These are phyloP conservation scores for Euwallacea similis DNA, from an alignment of 1,140 invertebrate species.

Conservation along the genomic window DNA sequence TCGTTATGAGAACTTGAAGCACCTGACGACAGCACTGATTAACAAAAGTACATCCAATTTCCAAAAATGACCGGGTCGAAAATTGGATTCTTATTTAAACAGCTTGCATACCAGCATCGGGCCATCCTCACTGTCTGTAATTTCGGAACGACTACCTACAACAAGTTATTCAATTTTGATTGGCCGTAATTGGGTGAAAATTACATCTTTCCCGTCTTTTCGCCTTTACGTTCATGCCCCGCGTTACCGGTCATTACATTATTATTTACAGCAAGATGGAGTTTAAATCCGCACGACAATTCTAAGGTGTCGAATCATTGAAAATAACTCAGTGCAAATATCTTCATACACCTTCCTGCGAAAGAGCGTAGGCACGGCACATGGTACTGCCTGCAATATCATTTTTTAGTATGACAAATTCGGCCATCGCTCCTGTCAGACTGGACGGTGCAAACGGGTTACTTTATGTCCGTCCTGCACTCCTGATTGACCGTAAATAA, in stretches of 20 bases:
- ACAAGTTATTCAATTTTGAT: conserved; percentile 31
- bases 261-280: neutral
- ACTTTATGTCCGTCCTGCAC: conserved; percentile 32
- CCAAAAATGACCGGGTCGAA: neutral
- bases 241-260: conserved; percentile 4
- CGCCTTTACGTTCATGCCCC: neutral
- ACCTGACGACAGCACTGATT: too few species aligned
- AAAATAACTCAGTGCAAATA: conserved; percentile 4
- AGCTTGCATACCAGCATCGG: conserved; percentile 9
- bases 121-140: conserved; percentile 20
- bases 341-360: conserved; percentile 14
- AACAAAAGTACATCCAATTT: neutral
- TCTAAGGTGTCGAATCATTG: too few species aligned
- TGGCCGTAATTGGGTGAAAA: conserved; percentile 30
- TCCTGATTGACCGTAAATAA: conserved; percentile 33
- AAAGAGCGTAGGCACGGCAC: conserved; percentile 18
- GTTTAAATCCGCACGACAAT: too few species aligned
- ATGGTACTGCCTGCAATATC: conserved; percentile 22
- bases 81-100: conserved; percentile 19
- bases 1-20: too few species aligned
- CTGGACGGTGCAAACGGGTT: conserved; percentile 24
- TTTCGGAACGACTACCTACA: conserved; percentile 22
- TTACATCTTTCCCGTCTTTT: conserved; percentile 15
- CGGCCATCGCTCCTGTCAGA: conserved; percentile 34
- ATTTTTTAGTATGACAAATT: conserved; percentile 35